A percentile compares a stretch with the other conserved stretches of the same genome.
These are phyloP conservation scores for Chalcis sispes DNA, from an alignment of 2,888 invertebrate species.

Conservation along the genomic window DNA sequence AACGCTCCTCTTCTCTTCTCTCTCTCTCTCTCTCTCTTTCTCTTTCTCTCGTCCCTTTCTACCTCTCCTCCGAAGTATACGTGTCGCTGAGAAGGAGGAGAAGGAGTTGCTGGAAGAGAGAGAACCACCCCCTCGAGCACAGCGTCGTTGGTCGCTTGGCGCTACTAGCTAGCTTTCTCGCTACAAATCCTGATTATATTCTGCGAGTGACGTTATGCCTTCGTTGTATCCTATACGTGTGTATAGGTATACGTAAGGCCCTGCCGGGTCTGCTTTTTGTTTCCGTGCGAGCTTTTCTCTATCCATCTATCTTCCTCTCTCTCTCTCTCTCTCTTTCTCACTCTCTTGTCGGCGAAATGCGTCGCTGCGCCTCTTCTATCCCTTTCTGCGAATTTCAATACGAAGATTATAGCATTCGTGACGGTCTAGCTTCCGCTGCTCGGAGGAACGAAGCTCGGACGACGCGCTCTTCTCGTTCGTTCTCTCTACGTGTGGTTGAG, in stretches of 20 bases:
- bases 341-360: too few species aligned
- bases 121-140: conserved; percentile 46
- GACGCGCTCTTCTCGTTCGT: too few species aligned
- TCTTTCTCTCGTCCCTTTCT: conserved; percentile 58
- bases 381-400: too few species aligned
- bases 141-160: conserved; percentile 15
- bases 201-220: conserved; percentile 76
- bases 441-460: too few species aligned
- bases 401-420: too few species aligned
- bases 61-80: conserved; percentile 44
- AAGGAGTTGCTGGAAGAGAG: conserved; percentile 32
- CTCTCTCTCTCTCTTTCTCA: too few species aligned
- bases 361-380: neutral
- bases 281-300: conserved; percentile 62
- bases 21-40: conserved; percentile 59
- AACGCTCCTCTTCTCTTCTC: conserved; percentile 66
- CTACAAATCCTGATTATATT: conserved; percentile 78
- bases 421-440: too few species aligned
- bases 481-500: too few species aligned
- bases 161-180: too few species aligned
- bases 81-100: neutral
- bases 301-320: conserved; percentile 9
- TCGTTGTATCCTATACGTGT: conserved; percentile 17
- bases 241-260: conserved; percentile 59
- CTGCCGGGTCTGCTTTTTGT: conserved; percentile 75